Evolutionary conservation across 92 coral and sea anemone genomes (phyloP).

Genomic region (Zoanthus sansibaricus): DNA sequence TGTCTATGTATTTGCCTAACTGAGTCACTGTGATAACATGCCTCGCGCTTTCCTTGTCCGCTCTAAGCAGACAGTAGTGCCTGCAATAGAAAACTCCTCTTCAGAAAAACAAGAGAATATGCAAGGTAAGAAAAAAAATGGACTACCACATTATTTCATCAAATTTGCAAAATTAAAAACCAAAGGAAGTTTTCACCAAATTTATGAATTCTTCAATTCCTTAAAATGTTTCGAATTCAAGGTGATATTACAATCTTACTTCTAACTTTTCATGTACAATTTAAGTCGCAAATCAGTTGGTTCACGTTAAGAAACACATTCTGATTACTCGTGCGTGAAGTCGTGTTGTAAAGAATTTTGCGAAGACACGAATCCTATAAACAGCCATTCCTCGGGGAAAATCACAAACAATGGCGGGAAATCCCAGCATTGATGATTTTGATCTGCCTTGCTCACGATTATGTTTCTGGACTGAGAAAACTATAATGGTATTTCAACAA

Average conservation of each 20-base stretch:
- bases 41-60: slow-evolving; percentile 90
- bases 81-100: slow-evolving; percentile 23
- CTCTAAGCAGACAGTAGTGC: slow-evolving; percentile 54
- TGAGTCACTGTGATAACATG: slow-evolving; percentile 50
- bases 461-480: not conserved
- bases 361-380: slow-evolving; percentile 20
- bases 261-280: slow-evolving; percentile 4
- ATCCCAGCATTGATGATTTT: slow-evolving; percentile 22
- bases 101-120: slow-evolving; percentile 28
- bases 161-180: not conserved
- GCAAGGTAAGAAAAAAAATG: slow-evolving; percentile 46
- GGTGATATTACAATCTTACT: not conserved
- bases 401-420: slow-evolving; percentile 27
- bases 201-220: not conserved
- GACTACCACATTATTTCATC: not conserved
- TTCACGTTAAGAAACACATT: slow-evolving; percentile 11
- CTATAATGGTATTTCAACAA: slow-evolving; percentile 29
- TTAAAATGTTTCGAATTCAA: not conserved
- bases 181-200: not conserved
- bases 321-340: slow-evolving; percentile 51
- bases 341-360: slow-evolving; percentile 36
- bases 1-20: slow-evolving; percentile 32
- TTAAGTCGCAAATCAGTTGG: slow-evolving; percentile 37
- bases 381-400: slow-evolving; percentile 39
- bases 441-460: slow-evolving; percentile 24